Conservation (phyloP, 2,113 vertebrate genomes). For the Amphilophus citrinellus region DNA sequence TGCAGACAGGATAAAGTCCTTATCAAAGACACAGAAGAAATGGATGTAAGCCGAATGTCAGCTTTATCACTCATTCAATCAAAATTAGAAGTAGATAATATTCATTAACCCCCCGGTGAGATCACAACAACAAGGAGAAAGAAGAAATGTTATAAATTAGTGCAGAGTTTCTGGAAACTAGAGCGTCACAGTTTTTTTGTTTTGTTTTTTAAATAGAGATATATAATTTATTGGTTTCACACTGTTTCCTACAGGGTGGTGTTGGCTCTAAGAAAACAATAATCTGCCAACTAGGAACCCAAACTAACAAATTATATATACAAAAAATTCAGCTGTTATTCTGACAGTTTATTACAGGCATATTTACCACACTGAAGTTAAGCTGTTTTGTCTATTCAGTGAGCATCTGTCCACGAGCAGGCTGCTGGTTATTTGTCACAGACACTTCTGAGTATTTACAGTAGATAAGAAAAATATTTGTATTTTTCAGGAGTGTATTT, state of each 20-base stretch:
- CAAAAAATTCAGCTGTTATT: neutral
- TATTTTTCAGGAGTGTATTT: neutral
- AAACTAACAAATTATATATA: neutral
- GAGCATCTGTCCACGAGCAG: constrained; percentile 1
- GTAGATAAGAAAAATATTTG: constrained; percentile 8
- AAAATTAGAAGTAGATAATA: constrained; percentile 1
- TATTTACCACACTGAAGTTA: neutral
- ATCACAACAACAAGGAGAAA: constrained; percentile 11
- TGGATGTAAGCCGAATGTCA: constrained; percentile 39
- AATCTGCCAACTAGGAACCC: neutral
- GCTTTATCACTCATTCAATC: constrained; percentile 26
- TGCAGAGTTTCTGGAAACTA: neutral
- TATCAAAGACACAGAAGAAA: constrained; percentile 45
- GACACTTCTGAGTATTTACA: constrained; percentile 12
- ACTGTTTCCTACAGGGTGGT: constrained; percentile 1
- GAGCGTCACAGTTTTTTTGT: neutral
- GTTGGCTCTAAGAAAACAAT: neutral
- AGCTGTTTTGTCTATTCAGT: constrained; percentile 5
- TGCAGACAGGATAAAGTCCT: constrained; percentile 48
- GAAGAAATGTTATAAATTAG: constrained; percentile 3
- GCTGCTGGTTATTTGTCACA: constrained; percentile 4
- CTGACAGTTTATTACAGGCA: neutral
- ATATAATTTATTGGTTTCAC: neutral
- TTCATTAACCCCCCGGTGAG: constrained; percentile 20
- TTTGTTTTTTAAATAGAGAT: neutral